Evolutionary conservation across 2,888 invertebrate genomes (phyloP).

Genomic region (Graphium colonna): DNA sequence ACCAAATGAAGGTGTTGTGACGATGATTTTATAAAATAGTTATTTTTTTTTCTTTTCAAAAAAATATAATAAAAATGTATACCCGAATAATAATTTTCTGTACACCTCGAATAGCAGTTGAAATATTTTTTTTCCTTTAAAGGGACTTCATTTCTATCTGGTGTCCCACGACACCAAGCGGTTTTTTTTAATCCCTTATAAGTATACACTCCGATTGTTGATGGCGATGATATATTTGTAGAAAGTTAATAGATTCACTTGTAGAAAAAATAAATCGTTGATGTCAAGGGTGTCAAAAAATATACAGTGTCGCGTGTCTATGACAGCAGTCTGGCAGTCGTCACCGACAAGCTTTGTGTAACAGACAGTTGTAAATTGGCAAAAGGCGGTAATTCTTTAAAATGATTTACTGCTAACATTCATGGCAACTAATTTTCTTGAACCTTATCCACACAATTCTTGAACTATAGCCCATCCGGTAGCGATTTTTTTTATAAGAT

Average conservation of each 20-base stretch:
- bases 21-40: not conserved
- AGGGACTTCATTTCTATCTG: too few species aligned
- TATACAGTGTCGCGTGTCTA: constrained; percentile 23
- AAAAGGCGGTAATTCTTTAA: constrained; percentile 10
- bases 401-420: not conserved
- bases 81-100: too few species aligned
- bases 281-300: constrained; percentile 5
- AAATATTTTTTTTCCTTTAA: not conserved
- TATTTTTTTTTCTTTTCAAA: not conserved
- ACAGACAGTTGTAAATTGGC: constrained; percentile 23
- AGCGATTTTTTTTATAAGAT: not conserved
- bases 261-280: not conserved
- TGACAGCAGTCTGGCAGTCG: constrained; percentile 27
- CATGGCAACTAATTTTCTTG: not conserved
- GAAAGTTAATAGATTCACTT: not conserved
- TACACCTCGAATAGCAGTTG: too few species aligned
- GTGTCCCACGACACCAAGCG: too few species aligned
- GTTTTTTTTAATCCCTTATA: too few species aligned
- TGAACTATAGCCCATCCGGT: not conserved
- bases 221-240: not conserved
- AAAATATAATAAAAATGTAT: too few species aligned
- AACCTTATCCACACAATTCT: not conserved
- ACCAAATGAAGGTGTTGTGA: too few species aligned
- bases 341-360: constrained; percentile 21
- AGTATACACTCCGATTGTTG: too few species aligned